phyloP scores from a whole-genome alignment of 2,888 invertebrate genomes.

The Phyto melanocephala region DNA sequence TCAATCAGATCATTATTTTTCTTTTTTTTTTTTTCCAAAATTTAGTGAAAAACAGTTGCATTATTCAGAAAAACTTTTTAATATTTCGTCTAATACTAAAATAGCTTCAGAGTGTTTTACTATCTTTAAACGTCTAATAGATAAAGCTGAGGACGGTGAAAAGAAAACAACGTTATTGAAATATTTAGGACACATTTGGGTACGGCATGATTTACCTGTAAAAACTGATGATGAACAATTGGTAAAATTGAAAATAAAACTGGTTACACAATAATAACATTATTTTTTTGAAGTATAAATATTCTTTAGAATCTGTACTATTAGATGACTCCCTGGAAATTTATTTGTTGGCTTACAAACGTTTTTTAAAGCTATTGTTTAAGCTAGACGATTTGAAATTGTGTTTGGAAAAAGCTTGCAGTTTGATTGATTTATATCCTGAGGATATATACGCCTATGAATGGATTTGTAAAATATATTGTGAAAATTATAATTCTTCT shows the following conservation, averaged over 20 bases:
- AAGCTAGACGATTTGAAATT: constrained; percentile 77
- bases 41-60: constrained; percentile 74
- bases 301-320: constrained; percentile 70
- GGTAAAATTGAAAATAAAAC: constrained; percentile 62
- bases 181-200: constrained; percentile 73
- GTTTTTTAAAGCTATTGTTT: constrained; percentile 75
- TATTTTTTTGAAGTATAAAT: constrained; percentile 69
- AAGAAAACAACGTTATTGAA: constrained; percentile 66
- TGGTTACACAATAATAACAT: background rate
- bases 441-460: constrained; percentile 80
- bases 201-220: constrained; percentile 66
- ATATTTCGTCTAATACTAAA: constrained; percentile 61
- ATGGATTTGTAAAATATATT: constrained; percentile 83
- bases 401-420: constrained; percentile 79
- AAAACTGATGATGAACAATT: constrained; percentile 66
- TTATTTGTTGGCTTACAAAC: constrained; percentile 70
- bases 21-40: too few species aligned
- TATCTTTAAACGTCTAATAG: constrained; percentile 65
- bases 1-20: too few species aligned
- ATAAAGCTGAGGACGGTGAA: constrained; percentile 61
- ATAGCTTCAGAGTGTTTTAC: constrained; percentile 66
- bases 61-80: constrained; percentile 73
- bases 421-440: constrained; percentile 80
- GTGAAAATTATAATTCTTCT: constrained; percentile 77
- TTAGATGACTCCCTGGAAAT: constrained; percentile 54